phyloP scores from a whole-genome alignment of 1,140 invertebrate genomes.

The Cydia pomonella region DNA sequence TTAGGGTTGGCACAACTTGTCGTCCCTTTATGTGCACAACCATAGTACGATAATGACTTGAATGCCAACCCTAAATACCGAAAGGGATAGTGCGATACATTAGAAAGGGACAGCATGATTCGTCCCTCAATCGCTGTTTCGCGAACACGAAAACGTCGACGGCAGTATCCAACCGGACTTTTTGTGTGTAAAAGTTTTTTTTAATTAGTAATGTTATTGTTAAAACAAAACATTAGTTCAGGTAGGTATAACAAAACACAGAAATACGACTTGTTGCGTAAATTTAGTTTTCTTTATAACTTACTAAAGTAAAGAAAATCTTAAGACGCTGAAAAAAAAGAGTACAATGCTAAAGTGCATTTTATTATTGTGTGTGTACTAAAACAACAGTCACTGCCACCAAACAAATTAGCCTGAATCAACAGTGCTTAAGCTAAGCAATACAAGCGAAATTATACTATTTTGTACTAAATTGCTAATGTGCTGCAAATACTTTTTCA shows the following conservation, averaged over 20 bases:
- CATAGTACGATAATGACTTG: too few species aligned
- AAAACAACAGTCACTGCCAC: slow-evolving; percentile 20
- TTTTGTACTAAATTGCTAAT: background rate
- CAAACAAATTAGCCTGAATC: background rate
- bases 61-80: too few species aligned
- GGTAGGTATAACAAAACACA: background rate
- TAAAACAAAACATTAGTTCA: too few species aligned
- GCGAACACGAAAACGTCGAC: too few species aligned
- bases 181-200: too few species aligned
- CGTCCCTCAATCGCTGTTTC: too few species aligned
- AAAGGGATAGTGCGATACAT: too few species aligned
- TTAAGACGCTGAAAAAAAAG: background rate
- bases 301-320: background rate
- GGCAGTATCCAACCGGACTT: too few species aligned
- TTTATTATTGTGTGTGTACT: background rate
- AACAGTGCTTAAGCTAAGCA: slow-evolving; percentile 9
- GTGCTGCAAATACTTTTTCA: background rate
- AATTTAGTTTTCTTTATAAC: background rate
- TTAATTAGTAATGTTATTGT: too few species aligned
- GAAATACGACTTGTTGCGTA: background rate
- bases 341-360: background rate
- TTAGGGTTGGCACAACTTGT: too few species aligned
- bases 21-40: too few species aligned
- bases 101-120: too few species aligned
- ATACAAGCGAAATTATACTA: background rate